These are phyloP conservation scores for Oncorhynchus kisutch DNA, from an alignment of 2,113 vertebrate genomes.

Conservation along the genomic window DNA sequence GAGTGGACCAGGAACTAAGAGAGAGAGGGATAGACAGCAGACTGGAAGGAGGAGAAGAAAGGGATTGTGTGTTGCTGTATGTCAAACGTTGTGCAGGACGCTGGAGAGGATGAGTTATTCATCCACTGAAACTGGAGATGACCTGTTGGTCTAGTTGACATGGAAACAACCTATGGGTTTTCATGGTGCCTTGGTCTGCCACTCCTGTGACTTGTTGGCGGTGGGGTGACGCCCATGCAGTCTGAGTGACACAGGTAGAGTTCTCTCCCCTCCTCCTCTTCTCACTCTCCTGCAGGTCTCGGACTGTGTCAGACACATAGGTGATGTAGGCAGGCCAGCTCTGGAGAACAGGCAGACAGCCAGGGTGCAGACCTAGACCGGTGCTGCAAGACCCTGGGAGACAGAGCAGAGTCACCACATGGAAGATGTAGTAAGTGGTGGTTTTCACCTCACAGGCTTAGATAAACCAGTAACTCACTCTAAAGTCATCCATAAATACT, in stretches of 20 bases:
- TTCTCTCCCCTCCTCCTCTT: not conserved
- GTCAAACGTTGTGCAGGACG: not conserved
- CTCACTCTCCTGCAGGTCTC: conserved; percentile 15
- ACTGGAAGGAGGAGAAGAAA: not conserved
- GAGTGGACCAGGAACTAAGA: not conserved
- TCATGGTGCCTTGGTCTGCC: no score
- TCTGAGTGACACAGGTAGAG: conserved; percentile 2
- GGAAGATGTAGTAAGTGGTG: no score
- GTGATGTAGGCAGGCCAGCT: conserved; percentile 10
- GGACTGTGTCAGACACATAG: conserved; percentile 14
- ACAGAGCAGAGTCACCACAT: not conserved
- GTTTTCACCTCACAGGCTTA: no score
- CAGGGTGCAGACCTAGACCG: not conserved
- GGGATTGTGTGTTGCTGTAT: not conserved
- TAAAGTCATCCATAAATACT: no score
- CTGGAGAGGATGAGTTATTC: not conserved
- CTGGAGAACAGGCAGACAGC: not conserved
- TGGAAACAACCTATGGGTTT: not conserved
- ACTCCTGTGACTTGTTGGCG: no score
- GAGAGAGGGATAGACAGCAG: not conserved
- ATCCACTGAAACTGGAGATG: not conserved
- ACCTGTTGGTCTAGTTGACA: not conserved
- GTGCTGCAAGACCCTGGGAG: not conserved
- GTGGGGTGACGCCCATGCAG: conserved; percentile 10
- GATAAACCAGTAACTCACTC: no score